These are phyloP conservation scores for Saguinus imperator DNA, from an alignment of 2,113 vertebrate genomes.

Conservation along the genomic window DNA sequence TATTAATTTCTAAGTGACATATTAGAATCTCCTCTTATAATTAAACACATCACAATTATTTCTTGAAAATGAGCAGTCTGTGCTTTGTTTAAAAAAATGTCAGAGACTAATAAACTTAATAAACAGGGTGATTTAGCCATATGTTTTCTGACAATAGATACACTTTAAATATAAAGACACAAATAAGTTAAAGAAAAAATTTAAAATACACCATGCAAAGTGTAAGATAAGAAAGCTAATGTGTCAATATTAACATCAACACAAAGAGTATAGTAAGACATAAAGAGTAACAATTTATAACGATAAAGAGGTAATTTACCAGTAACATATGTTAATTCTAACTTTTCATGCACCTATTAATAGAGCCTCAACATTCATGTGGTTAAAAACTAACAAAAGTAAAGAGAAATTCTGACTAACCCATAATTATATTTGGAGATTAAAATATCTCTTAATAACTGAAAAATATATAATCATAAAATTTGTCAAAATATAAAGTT, in stretches of 20 bases:
- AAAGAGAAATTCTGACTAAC: not conserved
- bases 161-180: not conserved
- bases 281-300: not conserved
- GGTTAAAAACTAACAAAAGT: not conserved
- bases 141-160: not conserved
- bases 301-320: not conserved
- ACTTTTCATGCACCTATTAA: not conserved
- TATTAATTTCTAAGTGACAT: not conserved
- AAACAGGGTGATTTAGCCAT: not conserved
- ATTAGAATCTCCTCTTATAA: not conserved
- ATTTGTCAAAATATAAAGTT: not conserved
- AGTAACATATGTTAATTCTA: not conserved
- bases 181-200: not conserved
- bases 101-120: not conserved
- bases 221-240: not conserved
- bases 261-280: not conserved
- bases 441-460: not conserved
- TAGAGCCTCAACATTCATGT: not conserved
- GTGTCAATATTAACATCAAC: not conserved
- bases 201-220: not conserved
- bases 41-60: not conserved
- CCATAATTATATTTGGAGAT: not conserved
- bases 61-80: not conserved
- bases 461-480: not conserved
- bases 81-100: not conserved